A percentile compares a stretch with the other conserved stretches of the same genome.
These are phyloP conservation scores for Meliscaeva auricollis DNA, from an alignment of 2,888 invertebrate genomes.

Conservation along the genomic window DNA sequence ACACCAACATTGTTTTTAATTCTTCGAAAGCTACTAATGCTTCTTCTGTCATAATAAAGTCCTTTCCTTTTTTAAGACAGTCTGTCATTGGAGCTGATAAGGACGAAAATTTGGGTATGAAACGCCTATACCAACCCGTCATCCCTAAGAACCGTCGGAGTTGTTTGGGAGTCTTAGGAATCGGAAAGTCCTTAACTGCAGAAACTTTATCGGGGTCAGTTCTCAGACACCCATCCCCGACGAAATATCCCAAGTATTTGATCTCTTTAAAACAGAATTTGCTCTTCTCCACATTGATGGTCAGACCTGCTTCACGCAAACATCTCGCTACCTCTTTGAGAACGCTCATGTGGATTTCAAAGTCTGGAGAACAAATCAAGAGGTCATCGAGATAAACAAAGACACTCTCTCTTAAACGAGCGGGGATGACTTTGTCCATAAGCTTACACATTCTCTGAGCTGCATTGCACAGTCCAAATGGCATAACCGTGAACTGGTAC, in stretches of 20 bases:
- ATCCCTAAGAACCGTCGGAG: background rate
- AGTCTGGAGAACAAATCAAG: slow-evolving; percentile 18
- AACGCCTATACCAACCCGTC: background rate
- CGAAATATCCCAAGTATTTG: slow-evolving; percentile 2
- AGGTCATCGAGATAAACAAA: slow-evolving; percentile 8
- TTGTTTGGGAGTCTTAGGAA: background rate
- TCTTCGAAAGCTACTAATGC: no score
- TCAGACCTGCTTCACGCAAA: background rate
- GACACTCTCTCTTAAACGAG: slow-evolving; percentile 21
- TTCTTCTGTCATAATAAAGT: no score
- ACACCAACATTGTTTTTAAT: no score
- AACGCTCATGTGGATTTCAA: background rate
- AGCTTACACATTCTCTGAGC: background rate
- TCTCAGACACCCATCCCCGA: slow-evolving; percentile 28
- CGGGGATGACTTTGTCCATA: slow-evolving; percentile 46
- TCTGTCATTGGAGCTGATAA: no score
- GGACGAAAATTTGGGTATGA: no score
- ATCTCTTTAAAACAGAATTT: no score
- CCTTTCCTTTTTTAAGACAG: no score
- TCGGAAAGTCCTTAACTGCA: no score
- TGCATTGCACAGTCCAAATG: slow-evolving; percentile 1
- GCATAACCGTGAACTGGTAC: background rate
- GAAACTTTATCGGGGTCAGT: background rate
- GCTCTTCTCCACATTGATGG: no score
- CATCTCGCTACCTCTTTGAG: slow-evolving; percentile 7